Evolutionary conservation across 2,888 invertebrate genomes (phyloP).

Genomic region (Aphelenchoides bicaudatus): DNA sequence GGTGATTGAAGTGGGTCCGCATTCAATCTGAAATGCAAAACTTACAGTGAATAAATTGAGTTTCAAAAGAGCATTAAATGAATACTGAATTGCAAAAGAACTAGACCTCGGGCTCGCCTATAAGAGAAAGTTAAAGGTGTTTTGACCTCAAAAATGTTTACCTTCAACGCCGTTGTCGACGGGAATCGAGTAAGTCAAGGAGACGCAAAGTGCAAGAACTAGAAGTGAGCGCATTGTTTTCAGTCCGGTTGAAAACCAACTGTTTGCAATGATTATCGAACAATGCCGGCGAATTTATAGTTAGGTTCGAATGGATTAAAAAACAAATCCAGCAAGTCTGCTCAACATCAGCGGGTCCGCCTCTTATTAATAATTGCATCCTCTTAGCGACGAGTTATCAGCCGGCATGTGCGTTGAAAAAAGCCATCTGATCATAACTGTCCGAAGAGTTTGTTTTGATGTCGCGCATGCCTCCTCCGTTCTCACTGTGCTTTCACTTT

Average conservation of each 20-base stretch:
- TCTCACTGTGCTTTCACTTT: too few relatives aligned
- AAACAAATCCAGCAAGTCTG: not conserved
- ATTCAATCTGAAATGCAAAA: constrained; percentile 61
- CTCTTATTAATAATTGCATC: constrained; percentile 13
- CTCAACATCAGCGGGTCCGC: constrained; percentile 3
- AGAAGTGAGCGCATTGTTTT: too few relatives aligned
- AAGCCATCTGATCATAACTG: too few relatives aligned
- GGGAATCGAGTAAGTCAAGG: constrained; percentile 43
- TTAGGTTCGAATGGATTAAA: not conserved
- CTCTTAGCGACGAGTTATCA: not conserved
- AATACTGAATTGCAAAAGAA: too few relatives aligned
- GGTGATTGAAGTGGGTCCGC: constrained; percentile 58
- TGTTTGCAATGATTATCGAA: too few relatives aligned
- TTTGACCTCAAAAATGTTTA: too few relatives aligned
- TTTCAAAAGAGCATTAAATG: too few relatives aligned
- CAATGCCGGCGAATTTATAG: not conserved
- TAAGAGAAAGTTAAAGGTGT: too few relatives aligned
- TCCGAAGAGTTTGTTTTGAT: not conserved
- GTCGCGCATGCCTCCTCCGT: not conserved
- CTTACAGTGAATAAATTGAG: too few relatives aligned
- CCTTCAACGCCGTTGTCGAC: constrained; percentile 60
- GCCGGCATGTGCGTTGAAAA: constrained; percentile 1
- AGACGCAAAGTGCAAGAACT: constrained; percentile 9
- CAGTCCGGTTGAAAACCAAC: too few relatives aligned
- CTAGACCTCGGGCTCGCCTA: constrained; percentile 61